phyloP scores from a whole-genome alignment of 92 coral and sea anemone species.

The Nematostella vectensis region DNA sequence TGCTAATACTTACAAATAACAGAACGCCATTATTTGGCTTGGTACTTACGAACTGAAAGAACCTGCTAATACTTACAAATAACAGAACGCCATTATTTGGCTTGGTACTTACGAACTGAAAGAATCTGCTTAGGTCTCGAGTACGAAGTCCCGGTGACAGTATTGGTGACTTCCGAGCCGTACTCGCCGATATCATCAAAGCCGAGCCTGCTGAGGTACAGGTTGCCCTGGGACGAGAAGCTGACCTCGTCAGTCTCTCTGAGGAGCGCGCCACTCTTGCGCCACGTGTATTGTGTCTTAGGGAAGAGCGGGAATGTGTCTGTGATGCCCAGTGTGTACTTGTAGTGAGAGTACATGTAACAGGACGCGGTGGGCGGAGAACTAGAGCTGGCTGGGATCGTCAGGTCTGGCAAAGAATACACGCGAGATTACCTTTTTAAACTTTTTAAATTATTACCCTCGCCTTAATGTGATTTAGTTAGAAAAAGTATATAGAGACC shows the following conservation, averaged over 20 bases:
- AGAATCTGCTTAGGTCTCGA: constrained; percentile 14
- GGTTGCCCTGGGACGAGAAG: constrained; percentile 67
- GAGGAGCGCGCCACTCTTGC: constrained; percentile 22
- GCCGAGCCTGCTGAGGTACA: constrained; percentile 64
- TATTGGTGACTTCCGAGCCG: constrained; percentile 41
- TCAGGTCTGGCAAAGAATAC: constrained; percentile 42
- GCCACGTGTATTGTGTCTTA: constrained; percentile 56
- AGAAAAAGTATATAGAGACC: no score
- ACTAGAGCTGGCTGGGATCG: constrained; percentile 25
- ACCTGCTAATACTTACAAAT: no score
- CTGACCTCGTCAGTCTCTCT: constrained; percentile 54
- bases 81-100: no score
- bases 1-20: no score
- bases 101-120: neutral
- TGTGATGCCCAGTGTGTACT: constrained; percentile 33
- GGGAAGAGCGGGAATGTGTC: constrained; percentile 58
- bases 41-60: no score
- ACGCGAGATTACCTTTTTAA: no score
- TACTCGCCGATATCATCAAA: constrained; percentile 52
- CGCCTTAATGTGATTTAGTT: no score
- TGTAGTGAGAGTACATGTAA: constrained; percentile 21
- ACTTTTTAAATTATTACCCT: no score
- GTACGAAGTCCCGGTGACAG: constrained; percentile 40
- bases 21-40: no score
- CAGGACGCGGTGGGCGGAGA: constrained; percentile 5